phyloP scores from a whole-genome alignment of 1,140 invertebrate species.

The Plectrocnemia conspersa region DNA sequence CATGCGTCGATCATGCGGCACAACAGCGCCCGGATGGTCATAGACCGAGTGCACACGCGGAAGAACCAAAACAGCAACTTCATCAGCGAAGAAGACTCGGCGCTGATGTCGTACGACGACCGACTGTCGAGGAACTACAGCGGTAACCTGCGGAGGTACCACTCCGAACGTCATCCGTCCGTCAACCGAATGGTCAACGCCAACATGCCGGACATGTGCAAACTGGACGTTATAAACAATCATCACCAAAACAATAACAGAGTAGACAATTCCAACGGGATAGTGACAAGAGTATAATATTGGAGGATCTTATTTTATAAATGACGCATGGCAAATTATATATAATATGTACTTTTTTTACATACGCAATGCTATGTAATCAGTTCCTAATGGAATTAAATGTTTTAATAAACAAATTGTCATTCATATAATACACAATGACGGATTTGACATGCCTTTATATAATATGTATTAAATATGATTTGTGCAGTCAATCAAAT shows the following conservation, averaged over 20 bases:
- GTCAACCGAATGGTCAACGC: conserved; percentile 20
- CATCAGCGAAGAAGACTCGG: conserved; percentile 24
- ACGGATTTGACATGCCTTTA: too few species aligned
- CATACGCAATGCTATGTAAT: too few species aligned
- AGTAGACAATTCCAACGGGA: conserved; percentile 24
- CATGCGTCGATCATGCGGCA: conserved; percentile 33
- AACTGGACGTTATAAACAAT: conserved; percentile 17
- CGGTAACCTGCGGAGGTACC: conserved; percentile 17
- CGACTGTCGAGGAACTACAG: conserved; percentile 15
- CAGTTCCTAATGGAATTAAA: too few species aligned
- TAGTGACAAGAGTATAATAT: conserved; percentile 30
- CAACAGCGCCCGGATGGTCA: conserved; percentile 30
- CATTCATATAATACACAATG: too few species aligned
- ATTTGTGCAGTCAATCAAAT: too few species aligned
- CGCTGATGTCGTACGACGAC: conserved; percentile 15
- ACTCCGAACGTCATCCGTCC: too few species aligned
- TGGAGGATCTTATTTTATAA: too few species aligned
- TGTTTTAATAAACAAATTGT: too few species aligned
- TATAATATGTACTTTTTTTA: too few species aligned
- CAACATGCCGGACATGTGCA: conserved; percentile 17
- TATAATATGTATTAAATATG: too few species aligned
- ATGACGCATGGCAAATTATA: too few species aligned
- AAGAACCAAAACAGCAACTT: conserved; percentile 15
- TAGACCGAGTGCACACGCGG: conserved; percentile 24
- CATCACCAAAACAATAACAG: conserved; percentile 27